Conservation (phyloP, 2,113 vertebrate species). For the Campylomormyrus numenius region DNA sequence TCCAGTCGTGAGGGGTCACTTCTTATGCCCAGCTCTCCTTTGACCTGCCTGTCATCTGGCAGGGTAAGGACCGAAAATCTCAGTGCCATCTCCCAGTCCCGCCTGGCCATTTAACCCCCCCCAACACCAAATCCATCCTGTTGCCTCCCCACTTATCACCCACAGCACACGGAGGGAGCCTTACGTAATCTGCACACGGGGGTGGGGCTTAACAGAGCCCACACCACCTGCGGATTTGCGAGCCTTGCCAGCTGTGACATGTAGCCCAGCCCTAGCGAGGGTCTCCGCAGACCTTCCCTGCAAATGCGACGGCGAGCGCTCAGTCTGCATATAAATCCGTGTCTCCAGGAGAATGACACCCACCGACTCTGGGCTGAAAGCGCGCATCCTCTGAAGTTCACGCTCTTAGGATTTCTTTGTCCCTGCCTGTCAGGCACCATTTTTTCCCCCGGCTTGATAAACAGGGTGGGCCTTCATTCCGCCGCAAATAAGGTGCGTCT, state of each 20-base stretch:
- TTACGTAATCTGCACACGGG: neutral
- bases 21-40: neutral
- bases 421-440: slow-evolving; percentile 1
- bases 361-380: neutral
- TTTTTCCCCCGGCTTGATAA: neutral
- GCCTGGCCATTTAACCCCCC: neutral
- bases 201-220: neutral
- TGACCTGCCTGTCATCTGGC: neutral
- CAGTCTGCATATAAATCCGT: neutral
- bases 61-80: neutral
- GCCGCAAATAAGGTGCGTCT: neutral
- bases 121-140: neutral
- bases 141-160: neutral
- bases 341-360: neutral
- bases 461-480: neutral
- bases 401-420: neutral
- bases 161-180: neutral
- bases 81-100: neutral
- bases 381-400: neutral
- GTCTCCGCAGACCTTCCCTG: neutral
- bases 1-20: neutral
- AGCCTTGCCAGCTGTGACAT: neutral
- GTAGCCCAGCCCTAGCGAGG: neutral
- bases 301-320: neutral
- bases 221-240: neutral